A percentile compares a stretch with the other conserved stretches of the same genome.
phyloP scores from a whole-genome alignment of 2,888 invertebrate species.

The Eupithecia subumbrata region DNA sequence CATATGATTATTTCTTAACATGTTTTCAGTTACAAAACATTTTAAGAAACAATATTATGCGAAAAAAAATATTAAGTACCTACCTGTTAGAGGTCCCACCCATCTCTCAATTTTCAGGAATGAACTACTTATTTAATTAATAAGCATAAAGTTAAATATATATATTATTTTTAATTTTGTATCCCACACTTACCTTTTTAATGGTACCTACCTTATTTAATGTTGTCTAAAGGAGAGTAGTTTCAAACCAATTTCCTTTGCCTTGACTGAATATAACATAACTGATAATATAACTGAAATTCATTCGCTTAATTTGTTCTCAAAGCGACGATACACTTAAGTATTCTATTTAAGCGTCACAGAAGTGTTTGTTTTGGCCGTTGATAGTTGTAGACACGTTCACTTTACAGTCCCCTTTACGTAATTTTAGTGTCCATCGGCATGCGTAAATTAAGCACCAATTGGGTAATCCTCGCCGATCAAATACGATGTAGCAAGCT shows the following conservation, averaged over 20 bases:
- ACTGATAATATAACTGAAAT: constrained; percentile 17
- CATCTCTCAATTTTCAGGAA: background rate
- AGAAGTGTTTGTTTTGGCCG: constrained; percentile 3
- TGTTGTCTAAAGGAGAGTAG: background rate
- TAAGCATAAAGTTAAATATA: background rate
- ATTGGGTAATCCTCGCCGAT: constrained; percentile 33
- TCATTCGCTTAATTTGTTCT: constrained; percentile 3
- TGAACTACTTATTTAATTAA: background rate
- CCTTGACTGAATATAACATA: too few species aligned
- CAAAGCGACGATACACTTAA: background rate
- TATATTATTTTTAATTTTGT: background rate
- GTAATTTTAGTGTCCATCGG: constrained; percentile 25
- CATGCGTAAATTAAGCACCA: constrained; percentile 30
- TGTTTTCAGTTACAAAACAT: too few species aligned
- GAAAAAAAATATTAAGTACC: too few species aligned
- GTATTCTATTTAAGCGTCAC: constrained; percentile 3
- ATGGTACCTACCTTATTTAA: background rate
- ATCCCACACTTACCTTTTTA: background rate
- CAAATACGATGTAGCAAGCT: constrained; percentile 28
- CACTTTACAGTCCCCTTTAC: constrained; percentile 26
- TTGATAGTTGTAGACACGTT: constrained; percentile 28
- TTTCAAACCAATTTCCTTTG: background rate
- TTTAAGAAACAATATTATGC: too few species aligned
- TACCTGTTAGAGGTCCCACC: background rate
- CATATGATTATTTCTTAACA: too few species aligned